phyloP scores from a whole-genome alignment of 1,140 invertebrate genomes.

The Drosophila sulfurigaster region DNA sequence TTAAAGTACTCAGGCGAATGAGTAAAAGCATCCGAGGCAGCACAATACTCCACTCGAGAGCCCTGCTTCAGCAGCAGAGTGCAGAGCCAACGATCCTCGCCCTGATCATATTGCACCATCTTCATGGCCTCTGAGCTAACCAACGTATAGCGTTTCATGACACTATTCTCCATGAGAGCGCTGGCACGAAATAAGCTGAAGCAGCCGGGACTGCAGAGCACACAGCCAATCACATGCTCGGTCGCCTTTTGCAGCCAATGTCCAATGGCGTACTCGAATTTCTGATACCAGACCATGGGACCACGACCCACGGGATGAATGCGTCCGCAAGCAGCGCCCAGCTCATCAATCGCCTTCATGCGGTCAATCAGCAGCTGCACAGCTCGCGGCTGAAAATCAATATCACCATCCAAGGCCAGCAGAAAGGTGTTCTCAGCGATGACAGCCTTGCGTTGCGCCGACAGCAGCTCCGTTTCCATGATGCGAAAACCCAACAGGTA shows the following conservation, averaged over 20 bases:
- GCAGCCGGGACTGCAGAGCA: conserved; percentile 95
- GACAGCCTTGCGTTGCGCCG: conserved; percentile 88
- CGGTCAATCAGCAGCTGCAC: conserved; percentile 94
- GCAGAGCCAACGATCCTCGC: conserved; percentile 95
- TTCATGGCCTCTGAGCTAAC: conserved; percentile 92
- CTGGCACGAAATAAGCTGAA: conserved; percentile 95
- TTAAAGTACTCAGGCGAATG: conserved; percentile 95
- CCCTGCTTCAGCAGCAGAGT: conserved; percentile 94
- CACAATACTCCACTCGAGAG: conserved; percentile 95
- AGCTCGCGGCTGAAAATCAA: conserved; percentile 95
- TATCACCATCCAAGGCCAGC: conserved; percentile 96
- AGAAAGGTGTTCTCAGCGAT: conserved; percentile 95
- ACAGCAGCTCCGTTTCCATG: conserved; percentile 90
- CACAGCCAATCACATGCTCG: conserved; percentile 95
- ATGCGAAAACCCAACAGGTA: conserved; percentile 93
- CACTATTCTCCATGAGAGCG: conserved; percentile 96
- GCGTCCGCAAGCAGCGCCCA: conserved; percentile 96
- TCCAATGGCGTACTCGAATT: conserved; percentile 96
- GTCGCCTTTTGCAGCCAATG: conserved; percentile 99
- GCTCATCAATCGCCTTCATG: conserved; percentile 95
- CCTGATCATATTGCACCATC: conserved; percentile 97
- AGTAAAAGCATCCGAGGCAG: conserved; percentile 96
- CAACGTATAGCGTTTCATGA: conserved; percentile 94
- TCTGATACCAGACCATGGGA: conserved; percentile 97
- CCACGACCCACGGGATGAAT: conserved; percentile 96